These are phyloP conservation scores for Axis porcinus DNA, from an alignment of 2,113 vertebrate species.

Conservation along the genomic window DNA sequence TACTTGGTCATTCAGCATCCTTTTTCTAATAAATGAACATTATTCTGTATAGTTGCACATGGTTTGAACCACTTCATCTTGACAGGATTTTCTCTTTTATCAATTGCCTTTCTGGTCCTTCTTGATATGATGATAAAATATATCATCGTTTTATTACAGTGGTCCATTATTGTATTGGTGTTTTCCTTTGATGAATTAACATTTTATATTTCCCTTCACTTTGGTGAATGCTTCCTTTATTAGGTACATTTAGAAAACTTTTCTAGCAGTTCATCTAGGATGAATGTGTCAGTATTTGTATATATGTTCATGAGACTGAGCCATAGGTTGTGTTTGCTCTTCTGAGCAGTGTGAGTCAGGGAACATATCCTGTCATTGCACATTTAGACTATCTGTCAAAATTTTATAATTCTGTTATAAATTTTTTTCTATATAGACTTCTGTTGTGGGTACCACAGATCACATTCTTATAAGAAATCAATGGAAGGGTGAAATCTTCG, in stretches of 20 bases:
- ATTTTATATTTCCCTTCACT: background rate
- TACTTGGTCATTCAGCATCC: background rate
- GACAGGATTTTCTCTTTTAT: background rate
- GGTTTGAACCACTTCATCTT: background rate
- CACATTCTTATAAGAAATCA: background rate
- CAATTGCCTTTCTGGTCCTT: background rate
- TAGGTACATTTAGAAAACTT: background rate
- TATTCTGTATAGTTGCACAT: background rate
- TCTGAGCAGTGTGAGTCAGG: background rate
- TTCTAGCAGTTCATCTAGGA: background rate
- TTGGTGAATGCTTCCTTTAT: background rate
- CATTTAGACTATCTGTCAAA: background rate
- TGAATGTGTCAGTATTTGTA: background rate
- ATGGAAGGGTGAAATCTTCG: background rate
- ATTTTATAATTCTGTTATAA: background rate
- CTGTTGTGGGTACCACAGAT: background rate
- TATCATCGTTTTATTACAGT: background rate
- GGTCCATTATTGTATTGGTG: background rate
- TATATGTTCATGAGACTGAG: background rate
- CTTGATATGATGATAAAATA: background rate
- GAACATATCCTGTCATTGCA: background rate
- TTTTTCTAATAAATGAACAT: background rate
- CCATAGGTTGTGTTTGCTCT: background rate
- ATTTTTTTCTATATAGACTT: background rate
- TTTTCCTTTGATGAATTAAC: background rate